Percentiles rank a stretch among this genome's conserved stretches.
phyloP scores from a whole-genome alignment of 2,113 vertebrate species.

The Copsychus sechellarum region DNA sequence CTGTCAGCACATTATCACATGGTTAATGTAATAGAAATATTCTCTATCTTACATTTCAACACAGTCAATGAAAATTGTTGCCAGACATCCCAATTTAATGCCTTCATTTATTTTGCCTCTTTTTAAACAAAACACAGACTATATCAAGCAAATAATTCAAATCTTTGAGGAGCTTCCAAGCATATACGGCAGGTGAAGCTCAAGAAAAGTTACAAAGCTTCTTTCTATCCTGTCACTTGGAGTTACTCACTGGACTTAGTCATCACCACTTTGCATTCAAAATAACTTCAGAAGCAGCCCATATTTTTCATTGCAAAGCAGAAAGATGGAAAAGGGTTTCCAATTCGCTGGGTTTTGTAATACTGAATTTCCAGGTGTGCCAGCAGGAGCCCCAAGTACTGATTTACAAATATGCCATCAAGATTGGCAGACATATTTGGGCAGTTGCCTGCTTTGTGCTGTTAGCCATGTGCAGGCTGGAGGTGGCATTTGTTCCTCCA shows the following conservation, averaged over 20 bases:
- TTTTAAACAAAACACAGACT: background rate
- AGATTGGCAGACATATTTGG: background rate
- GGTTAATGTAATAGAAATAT: background rate
- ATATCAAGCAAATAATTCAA: background rate
- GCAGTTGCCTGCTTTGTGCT: background rate
- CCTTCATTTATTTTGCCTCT: background rate
- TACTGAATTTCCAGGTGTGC: background rate
- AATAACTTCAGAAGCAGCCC: background rate
- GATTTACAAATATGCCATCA: background rate
- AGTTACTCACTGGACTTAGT: background rate
- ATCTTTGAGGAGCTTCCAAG: background rate
- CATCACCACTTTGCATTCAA: background rate
- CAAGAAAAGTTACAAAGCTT: background rate
- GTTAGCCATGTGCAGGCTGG: background rate
- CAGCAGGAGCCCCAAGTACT: background rate
- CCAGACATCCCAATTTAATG: background rate
- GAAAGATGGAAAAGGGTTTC: background rate
- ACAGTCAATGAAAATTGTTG: background rate
- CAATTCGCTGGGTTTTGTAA: background rate
- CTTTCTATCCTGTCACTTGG: background rate
- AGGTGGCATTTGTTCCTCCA: background rate
- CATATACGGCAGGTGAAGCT: accelerated
- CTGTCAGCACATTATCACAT: background rate
- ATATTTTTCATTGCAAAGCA: background rate
- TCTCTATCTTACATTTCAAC: background rate